Evolutionary conservation across 1,140 invertebrate species (phyloP), one percentile per base, ranked within the genome.

Genomic region (Papilio helenus): DNA sequence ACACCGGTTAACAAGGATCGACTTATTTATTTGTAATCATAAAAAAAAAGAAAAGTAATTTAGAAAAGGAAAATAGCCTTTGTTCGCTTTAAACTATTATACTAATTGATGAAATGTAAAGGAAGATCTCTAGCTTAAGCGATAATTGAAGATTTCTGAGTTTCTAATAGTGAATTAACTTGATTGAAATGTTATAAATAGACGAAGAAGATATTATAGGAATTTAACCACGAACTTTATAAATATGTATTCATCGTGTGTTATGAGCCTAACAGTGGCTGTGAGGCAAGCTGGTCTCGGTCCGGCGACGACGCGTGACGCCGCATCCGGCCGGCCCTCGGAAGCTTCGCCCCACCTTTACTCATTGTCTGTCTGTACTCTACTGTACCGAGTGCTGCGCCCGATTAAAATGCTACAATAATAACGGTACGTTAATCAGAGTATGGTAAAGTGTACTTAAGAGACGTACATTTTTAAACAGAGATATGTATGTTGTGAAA

Each of bases 281-380:
- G 74, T 93, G 90, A 90, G 86, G 91, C 88, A 91, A 91, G 85
- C 84, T 79, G 88, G 90, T 91, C 89, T 90, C 85, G 90, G 89
- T 82, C 83, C 85, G 80, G 73, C 87, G 88, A 81, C 90, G 89
- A 85, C 81, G 92, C 92, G 90, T 92, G 90, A 92, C 92, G 86
- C 71, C 39, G 84, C 87, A 90, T 91, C 90, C 89, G 89, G 87
- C 79, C 82, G 82, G 83, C 90, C 88, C 87, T 88, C 88, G 88
- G 89, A 89, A 90, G 83, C 85, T 84, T 85, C 80, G 85, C 90
- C 90, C 86, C 81, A 80, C 85, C 86, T 74, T 26, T 44, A 16
- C 20, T 44, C 39, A 74, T 74, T 74, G 72, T 74, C 42, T 74
- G 42, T 23, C 72, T 46, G 23, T 74, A 49, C 51, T 20, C 18